A percentile compares a stretch with the other conserved stretches of the same genome.
Evolutionary conservation across 2,113 vertebrate species (phyloP).

Genomic region (Cichladusa arquata): DNA sequence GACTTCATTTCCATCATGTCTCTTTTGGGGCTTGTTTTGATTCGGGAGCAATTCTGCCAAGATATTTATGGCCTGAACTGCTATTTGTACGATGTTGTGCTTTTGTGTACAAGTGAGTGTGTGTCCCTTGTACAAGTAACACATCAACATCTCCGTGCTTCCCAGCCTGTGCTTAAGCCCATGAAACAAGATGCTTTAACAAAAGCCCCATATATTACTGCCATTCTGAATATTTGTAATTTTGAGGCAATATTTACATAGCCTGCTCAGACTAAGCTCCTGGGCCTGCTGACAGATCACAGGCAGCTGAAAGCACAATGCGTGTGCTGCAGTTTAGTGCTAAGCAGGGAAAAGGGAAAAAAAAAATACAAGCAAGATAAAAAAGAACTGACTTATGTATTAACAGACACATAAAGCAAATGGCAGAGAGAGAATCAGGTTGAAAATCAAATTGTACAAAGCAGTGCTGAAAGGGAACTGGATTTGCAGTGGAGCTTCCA

Average conservation of each 20-base stretch:
- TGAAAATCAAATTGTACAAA: not conserved
- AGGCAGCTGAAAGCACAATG: constrained; percentile 18
- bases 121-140: constrained; percentile 40
- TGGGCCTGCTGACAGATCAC: constrained; percentile 27
- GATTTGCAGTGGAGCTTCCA: not conserved
- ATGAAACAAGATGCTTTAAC: constrained; percentile 61
- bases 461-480: not conserved
- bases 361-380: constrained; percentile 8
- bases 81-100: constrained; percentile 33
- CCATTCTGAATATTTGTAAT: constrained; percentile 64
- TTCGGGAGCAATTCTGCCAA: constrained; percentile 46
- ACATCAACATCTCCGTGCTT: not conserved
- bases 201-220: constrained; percentile 55
- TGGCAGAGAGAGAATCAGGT: not conserved
- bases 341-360: not conserved
- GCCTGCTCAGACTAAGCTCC: constrained; percentile 7
- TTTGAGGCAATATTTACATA: constrained; percentile 64
- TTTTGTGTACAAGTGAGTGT: constrained; percentile 35
- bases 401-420: constrained; percentile 28
- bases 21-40: constrained; percentile 55
- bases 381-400: constrained; percentile 25
- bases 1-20: constrained; percentile 2
- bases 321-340: not conserved
- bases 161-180: constrained; percentile 24
- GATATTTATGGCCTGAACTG: constrained; percentile 52